Evolutionary conservation across 2,113 vertebrate genomes (phyloP), one percentile per base, ranked within the genome.

Genomic region (Muntiacus muntjak): DNA sequence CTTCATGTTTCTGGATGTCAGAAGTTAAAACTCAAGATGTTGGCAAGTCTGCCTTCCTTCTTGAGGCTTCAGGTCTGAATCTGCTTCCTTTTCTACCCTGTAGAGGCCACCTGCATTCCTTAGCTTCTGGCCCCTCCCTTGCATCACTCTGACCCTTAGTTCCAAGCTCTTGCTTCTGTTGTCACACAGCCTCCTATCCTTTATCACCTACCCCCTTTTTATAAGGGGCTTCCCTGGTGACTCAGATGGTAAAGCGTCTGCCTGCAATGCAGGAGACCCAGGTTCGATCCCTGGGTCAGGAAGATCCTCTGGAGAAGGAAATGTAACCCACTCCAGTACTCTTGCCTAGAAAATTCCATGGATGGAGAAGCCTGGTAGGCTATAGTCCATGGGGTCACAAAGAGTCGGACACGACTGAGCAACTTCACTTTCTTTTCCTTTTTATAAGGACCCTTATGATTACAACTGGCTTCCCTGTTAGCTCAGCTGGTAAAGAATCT

Each of bases 231-330:
- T 36, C 19, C 64, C 1, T 71, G 17, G n/a, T 71, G 64, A 19
- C 64, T 71, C 9, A 12, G 64, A 71, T 36, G 64, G n/a, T 71
- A 71, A 36, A 71, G 64, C n/a, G 8, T 23, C 64, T 36, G 64
- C 19, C 19, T 23, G 4, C 19, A 71, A 71, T 36, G 64, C 0
- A 2, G n/a, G 64, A 71, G 9, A 71, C 19, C n/a, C n/a, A 21
- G n/a, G n/a, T 71, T 71, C 0, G 0, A 36, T 71, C n/a, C 64
- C n/a, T 71, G n/a, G n/a, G 64, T 71, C 0, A 0, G 64, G n/a
- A 71, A 36, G 17, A 71, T 36, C 19, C 64, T n/a, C n/a, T 71
- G 64, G 19, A 71, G 64, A 71, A 71, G 64, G n/a, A 36, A 71
- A 71, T 71, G 64, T 5, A 36, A 71, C n/a, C n/a, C 17, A 71